Evolutionary conservation across 1,140 invertebrate species (phyloP).

Genomic region (Drosophila sucinea): DNA sequence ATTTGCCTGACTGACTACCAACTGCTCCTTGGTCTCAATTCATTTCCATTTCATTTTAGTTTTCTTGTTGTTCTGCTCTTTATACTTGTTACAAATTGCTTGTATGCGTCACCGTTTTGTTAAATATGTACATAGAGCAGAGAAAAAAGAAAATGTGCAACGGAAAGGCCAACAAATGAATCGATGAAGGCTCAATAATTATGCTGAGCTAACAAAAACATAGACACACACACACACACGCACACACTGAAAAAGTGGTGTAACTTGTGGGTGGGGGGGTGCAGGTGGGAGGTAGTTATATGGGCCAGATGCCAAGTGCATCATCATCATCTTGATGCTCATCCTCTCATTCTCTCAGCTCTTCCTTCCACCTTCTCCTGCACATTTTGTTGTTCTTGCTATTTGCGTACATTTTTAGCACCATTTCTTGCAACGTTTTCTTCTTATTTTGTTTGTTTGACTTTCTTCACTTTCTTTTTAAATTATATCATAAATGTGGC

Average conservation of each 20-base stretch:
- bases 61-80: slow-evolving; percentile 29
- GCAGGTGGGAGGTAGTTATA: background rate
- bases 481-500: slow-evolving; percentile 9
- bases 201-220: slow-evolving; percentile 57
- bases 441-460: slow-evolving; percentile 28
- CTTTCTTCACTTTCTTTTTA: slow-evolving; percentile 11
- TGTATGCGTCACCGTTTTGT: slow-evolving; percentile 62
- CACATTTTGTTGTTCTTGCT: slow-evolving; percentile 22
- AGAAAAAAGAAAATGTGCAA: slow-evolving; percentile 35
- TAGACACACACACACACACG: slow-evolving; percentile 14
- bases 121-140: background rate
- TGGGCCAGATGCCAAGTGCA: slow-evolving; percentile 73
- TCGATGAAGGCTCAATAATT: slow-evolving; percentile 75
- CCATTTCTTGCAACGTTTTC: slow-evolving; percentile 56
- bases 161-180: slow-evolving; percentile 39
- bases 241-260: background rate
- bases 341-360: slow-evolving; percentile 26
- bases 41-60: slow-evolving; percentile 31
- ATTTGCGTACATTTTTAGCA: slow-evolving; percentile 78
- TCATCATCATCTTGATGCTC: slow-evolving; percentile 44
- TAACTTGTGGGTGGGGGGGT: background rate
- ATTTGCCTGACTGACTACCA: slow-evolving; percentile 29
- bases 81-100: slow-evolving; percentile 32
- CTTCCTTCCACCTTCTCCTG: background rate
- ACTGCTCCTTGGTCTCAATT: slow-evolving; percentile 38